Conservation (phyloP, 2,797 vertebrate species). For the Tragelaphus eurycerus region DNA sequence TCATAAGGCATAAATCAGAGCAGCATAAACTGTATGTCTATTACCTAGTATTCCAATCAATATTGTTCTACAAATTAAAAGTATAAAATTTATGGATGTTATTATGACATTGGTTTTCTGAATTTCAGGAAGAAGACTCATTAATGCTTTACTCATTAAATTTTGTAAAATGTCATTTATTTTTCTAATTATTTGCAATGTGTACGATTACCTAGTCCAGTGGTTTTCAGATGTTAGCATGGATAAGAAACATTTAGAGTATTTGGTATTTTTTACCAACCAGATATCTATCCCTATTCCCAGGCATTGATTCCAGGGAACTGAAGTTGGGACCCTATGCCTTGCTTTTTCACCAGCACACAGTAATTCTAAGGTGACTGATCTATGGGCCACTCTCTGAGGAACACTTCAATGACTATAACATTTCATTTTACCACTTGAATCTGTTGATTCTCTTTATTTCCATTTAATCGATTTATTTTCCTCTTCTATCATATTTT, state of each 20-base stretch:
- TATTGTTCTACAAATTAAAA: constrained; percentile 26
- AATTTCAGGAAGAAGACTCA: constrained; percentile 39
- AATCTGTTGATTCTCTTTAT: neutral
- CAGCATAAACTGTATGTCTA: neutral
- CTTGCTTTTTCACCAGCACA: neutral
- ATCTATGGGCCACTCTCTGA: neutral
- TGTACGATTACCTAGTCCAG: neutral
- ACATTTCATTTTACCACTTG: neutral
- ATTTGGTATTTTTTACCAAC: neutral
- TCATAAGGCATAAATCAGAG: neutral
- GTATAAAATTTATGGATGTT: neutral
- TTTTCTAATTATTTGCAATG: constrained; percentile 6
- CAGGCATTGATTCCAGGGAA: neutral
- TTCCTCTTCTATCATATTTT: neutral
- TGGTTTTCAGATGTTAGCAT: neutral
- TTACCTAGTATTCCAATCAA: neutral
- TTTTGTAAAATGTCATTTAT: neutral
- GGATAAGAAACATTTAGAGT: neutral
- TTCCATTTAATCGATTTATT: neutral
- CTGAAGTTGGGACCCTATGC: neutral
- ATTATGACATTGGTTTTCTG: neutral
- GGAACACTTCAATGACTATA: neutral
- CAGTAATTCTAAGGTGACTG: neutral
- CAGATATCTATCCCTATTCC: neutral
- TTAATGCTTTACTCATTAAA: constrained; percentile 6